Evolutionary conservation across 2,797 vertebrate species (phyloP).

Genomic region (Meriones psammophilus): DNA sequence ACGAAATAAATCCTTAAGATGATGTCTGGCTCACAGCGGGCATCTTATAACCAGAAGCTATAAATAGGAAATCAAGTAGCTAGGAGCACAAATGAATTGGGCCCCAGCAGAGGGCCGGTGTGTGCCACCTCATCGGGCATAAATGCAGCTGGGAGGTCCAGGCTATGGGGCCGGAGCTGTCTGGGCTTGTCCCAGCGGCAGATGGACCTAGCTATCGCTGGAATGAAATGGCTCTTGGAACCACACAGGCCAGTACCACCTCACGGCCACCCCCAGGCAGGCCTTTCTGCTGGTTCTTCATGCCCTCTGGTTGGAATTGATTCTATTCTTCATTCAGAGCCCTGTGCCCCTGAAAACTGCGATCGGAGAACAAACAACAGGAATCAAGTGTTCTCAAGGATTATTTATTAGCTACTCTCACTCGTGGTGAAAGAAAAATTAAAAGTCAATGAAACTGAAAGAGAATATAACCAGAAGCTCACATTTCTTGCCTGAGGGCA

Average conservation of each 20-base stretch:
- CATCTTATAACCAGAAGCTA: background rate
- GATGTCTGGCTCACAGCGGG: background rate
- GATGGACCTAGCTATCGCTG: background rate
- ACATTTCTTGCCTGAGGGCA: background rate
- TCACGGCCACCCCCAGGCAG: accelerated
- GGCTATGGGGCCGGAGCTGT: background rate
- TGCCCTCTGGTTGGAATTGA: background rate
- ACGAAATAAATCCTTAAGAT: background rate
- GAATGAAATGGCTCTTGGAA: constrained; percentile 3
- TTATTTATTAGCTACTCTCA: constrained; percentile 79
- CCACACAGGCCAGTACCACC: accelerated
- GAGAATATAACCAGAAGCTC: constrained; percentile 8
- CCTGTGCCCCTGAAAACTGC: background rate
- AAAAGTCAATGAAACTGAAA: constrained; percentile 47
- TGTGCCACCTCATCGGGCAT: accelerated
- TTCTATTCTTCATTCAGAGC: background rate
- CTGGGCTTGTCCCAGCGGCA: background rate
- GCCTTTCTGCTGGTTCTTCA: background rate
- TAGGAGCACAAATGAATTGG: background rate
- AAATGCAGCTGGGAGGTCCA: accelerated
- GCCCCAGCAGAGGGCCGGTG: background rate
- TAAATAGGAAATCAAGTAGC: background rate
- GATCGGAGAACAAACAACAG: background rate
- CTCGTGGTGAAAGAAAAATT: background rate
- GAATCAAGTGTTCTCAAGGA: constrained; percentile 44